A percentile compares a stretch with the other conserved stretches of the same genome.
These are phyloP conservation scores for Malthinus flaveolus DNA, from an alignment of 2,888 invertebrate species.

Conservation along the genomic window DNA sequence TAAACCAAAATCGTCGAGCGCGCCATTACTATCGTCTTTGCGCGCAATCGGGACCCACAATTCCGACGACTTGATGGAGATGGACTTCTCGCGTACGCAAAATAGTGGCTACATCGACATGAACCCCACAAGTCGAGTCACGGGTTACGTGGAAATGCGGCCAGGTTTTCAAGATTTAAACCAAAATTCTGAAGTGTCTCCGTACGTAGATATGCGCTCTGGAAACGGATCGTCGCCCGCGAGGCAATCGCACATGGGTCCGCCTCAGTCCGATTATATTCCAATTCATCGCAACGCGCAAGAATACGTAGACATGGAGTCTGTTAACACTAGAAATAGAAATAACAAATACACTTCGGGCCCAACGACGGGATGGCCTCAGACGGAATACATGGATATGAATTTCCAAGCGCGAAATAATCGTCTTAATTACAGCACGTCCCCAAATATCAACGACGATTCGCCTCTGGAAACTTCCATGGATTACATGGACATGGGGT, in stretches of 20 bases:
- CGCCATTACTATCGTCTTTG: conserved; percentile 65
- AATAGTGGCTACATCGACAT: conserved; percentile 65
- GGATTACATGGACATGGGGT: conserved; percentile 37
- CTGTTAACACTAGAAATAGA: conserved; percentile 44
- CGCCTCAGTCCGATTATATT: conserved; percentile 50
- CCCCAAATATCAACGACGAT: conserved; percentile 33
- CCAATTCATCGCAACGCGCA: conserved; percentile 37
- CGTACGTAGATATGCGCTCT: conserved; percentile 58
- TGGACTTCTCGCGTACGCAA: conserved; percentile 65
- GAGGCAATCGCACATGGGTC: conserved; percentile 36
- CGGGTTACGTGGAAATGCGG: conserved; percentile 56
- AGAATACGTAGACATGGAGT: conserved; percentile 53
- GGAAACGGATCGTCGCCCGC: conserved; percentile 38
- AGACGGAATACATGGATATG: conserved; percentile 53
- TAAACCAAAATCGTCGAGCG: conserved; percentile 67
- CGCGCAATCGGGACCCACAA: conserved; percentile 52
- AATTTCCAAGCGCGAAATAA: conserved; percentile 50
- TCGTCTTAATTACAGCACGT: conserved; percentile 14
- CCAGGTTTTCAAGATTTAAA: conserved; percentile 42
- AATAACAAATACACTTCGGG: neutral
- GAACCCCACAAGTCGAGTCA: conserved; percentile 55
- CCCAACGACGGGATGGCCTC: conserved; percentile 9
- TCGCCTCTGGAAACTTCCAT: conserved; percentile 30
- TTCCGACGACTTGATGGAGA: conserved; percentile 75
- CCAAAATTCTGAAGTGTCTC: conserved; percentile 48